These are phyloP conservation scores for Rotaria sp. DNA, from an alignment of 2,888 invertebrate genomes.

Conservation along the genomic window DNA sequence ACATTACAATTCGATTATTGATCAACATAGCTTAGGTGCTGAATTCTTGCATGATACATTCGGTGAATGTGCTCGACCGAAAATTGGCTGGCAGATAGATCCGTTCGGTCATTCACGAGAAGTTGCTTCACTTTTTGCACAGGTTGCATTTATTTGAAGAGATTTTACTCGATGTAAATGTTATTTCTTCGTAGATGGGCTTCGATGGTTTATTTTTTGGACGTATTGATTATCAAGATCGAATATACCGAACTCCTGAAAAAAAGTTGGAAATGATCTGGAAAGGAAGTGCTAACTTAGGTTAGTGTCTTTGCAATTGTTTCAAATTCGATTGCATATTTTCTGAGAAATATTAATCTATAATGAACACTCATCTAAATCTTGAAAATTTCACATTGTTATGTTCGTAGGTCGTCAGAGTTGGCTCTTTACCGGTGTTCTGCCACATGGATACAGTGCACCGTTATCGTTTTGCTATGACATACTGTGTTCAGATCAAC, in stretches of 20 bases:
- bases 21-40: conserved; percentile 61
- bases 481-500: no score
- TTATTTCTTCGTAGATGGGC: not conserved
- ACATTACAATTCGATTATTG: conserved; percentile 59
- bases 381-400: not conserved
- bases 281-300: conserved; percentile 63
- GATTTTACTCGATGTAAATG: not conserved
- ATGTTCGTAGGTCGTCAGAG: not conserved
- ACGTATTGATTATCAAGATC: conserved; percentile 65
- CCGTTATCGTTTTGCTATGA: conserved; percentile 50
- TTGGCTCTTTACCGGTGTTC: conserved; percentile 70
- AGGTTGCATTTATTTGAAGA: conserved; percentile 46
- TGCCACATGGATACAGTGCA: conserved; percentile 68
- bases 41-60: conserved; percentile 51
- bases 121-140: conserved; percentile 66
- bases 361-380: not conserved
- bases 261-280: conserved; percentile 75
- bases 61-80: conserved; percentile 66
- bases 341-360: no score
- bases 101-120: conserved; percentile 80
- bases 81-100: no score
- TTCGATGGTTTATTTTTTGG: no score
- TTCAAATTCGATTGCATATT: no score
- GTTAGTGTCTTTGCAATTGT: conserved; percentile 43
- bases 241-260: conserved; percentile 60